Evolutionary conservation across 2,888 invertebrate species (phyloP).

Genomic region (Agonopterix heracliana): DNA sequence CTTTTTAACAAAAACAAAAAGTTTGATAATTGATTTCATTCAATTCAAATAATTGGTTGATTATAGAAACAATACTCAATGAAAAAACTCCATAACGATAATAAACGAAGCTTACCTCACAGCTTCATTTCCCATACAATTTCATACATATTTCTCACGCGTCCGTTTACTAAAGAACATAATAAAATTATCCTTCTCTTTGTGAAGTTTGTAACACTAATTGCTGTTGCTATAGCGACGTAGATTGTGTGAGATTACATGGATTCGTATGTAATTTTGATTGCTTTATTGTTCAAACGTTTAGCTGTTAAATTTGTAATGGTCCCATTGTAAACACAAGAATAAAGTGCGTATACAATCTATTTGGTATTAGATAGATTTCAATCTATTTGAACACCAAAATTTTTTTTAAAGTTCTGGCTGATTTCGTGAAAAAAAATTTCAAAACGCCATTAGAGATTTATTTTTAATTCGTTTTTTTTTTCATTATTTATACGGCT

Average conservation of each 20-base stretch:
- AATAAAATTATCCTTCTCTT: not conserved
- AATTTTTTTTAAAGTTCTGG: not conserved
- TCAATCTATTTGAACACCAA: too few species aligned
- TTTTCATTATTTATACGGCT: not conserved
- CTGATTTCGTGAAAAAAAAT: not conserved
- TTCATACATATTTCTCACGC: slow-evolving; percentile 7
- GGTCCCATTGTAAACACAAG: too few species aligned
- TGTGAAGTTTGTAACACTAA: not conserved
- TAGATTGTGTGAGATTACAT: not conserved
- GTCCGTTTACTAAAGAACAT: not conserved
- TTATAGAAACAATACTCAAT: too few species aligned
- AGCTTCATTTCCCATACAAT: slow-evolving; percentile 4
- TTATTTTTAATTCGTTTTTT: not conserved
- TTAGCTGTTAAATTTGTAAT: not conserved
- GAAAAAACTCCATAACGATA: too few species aligned
- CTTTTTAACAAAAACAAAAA: too few species aligned
- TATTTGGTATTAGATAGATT: too few species aligned
- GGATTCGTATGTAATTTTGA: not conserved
- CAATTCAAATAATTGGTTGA: too few species aligned
- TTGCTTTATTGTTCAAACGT: slow-evolving; percentile 1
- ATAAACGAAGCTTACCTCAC: slow-evolving; percentile 4
- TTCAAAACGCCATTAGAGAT: not conserved
- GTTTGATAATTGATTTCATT: too few species aligned
- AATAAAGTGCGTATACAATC: too few species aligned
- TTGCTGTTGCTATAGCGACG: not conserved